Base-by-base conservation (phyloP, 2,888 invertebrate species). In the Phyllotreta cruciferae region DNA sequence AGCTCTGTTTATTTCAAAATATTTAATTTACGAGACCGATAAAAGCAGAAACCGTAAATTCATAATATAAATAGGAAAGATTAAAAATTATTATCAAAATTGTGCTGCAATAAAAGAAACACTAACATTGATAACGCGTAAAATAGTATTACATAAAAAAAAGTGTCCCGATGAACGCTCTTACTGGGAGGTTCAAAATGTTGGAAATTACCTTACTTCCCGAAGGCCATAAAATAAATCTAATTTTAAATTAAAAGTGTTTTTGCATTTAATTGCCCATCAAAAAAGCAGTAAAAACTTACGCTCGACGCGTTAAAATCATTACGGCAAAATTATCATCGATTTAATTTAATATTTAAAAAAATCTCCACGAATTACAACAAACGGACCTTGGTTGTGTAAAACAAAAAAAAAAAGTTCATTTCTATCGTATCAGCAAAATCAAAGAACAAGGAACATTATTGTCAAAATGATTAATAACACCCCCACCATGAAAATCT, bases 401-500 rank as follows among this genome's bases (percentile, higher is more conserved):
- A 35, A 47, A 52, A 11, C n/a, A 37, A 9, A 34, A 50, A 9
- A 34, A 50, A 50, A 50, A 36, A 50, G 10, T 1, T 50, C n/a
- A 10, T 10, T 8, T 50, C 36, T n/a, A 36, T 8, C 11, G 56
- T 47, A 41, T 7, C 56, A 45, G 47, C 39, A 49, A 35, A 7
- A 45, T n/a, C 45, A 56, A 63, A 60, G 47, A 50, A 63, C 63
- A 63, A 60, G 52, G 42, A 62, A 50, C 57, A 60, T 50, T 58
- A 56, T 56, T 62, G 55, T 45, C 60, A 54, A 63, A 61, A 58
- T 58, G 49, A 63, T 10, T 14, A 35, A 55, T 57, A 58, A 55
- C 71, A 71, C 74, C 72, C 75, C 75, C 73, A 69, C 70, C 66
- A 62, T 56, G 53, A 64, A 66, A 66, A 36, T 50, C 42, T 64